These are phyloP conservation scores for Pelobates cultripes DNA, from an alignment of 2,797 vertebrate species.

Conservation along the genomic window DNA sequence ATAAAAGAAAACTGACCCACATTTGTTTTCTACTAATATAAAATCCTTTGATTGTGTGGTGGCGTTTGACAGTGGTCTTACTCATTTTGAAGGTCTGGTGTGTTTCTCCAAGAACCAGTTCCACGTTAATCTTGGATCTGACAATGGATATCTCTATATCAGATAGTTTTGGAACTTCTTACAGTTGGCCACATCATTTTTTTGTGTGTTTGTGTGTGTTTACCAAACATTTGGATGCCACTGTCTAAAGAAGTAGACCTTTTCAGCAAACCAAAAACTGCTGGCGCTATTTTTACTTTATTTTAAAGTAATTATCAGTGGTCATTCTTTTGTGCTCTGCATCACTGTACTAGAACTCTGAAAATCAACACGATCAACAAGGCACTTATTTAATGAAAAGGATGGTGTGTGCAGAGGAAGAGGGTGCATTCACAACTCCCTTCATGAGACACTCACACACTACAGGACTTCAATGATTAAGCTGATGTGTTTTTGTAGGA, in stretches of 20 bases:
- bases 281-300: neutral
- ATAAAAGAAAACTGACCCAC: constrained; percentile 10
- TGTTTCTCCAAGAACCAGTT: neutral
- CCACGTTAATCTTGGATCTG: neutral
- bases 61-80: neutral
- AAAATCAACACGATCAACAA: neutral
- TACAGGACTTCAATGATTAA: neutral
- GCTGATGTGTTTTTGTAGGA: constrained; percentile 32
- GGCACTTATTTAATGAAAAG: constrained; percentile 34
- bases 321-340: neutral
- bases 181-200: neutral
- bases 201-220: neutral
- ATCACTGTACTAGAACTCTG: neutral
- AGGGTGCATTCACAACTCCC: neutral
- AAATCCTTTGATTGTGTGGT: constrained; percentile 1
- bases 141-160: too few relatives aligned
- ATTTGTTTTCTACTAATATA: neutral
- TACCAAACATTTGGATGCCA: neutral
- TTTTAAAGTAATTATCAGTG: neutral
- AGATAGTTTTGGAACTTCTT: neutral
- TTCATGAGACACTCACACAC: neutral
- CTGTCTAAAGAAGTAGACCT: neutral
- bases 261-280: neutral
- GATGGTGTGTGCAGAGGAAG: neutral
- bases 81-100: neutral